phyloP scores from a whole-genome alignment of 2,113 vertebrate species.

The Lepus timidus region DNA sequence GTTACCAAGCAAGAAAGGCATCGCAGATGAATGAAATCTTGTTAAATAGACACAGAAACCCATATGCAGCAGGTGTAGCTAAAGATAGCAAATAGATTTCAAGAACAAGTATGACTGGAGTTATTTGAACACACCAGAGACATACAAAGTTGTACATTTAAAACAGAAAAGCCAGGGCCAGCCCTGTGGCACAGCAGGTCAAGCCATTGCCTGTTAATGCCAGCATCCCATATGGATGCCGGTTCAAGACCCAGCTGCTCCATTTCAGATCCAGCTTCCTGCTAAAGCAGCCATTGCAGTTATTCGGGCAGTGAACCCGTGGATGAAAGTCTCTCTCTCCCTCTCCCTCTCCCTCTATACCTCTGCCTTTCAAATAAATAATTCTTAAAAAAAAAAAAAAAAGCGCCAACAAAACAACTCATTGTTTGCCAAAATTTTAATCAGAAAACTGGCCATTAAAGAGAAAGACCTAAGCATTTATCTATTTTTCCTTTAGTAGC shows the following conservation, averaged over 20 bases:
- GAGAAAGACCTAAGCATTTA: not conserved
- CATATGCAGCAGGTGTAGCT: not conserved
- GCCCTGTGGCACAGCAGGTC: too few species aligned
- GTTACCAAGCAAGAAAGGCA: not conserved
- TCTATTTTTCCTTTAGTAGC: not conserved
- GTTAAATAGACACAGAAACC: not conserved
- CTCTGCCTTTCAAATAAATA: too few species aligned
- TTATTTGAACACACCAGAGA: not conserved
- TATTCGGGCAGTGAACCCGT: too few species aligned
- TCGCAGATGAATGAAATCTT: not conserved
- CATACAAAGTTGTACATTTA: not conserved
- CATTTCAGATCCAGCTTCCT: too few species aligned
- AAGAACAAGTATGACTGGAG: not conserved
- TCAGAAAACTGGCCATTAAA: not conserved
- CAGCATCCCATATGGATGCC: too few species aligned
- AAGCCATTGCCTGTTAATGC: too few species aligned
- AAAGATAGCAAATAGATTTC: not conserved
- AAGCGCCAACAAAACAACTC: not conserved
- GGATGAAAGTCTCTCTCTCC: too few species aligned
- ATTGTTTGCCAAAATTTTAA: conserved; percentile 6
- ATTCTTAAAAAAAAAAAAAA: too few species aligned
- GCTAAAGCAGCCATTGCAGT: too few species aligned
- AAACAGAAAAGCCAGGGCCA: not conserved
- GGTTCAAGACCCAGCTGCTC: too few species aligned
- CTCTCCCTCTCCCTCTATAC: too few species aligned